Percentiles rank a stretch among this genome's conserved stretches.
Conservation (phyloP, 2,113 vertebrate species). For the Xiphias gladius region DNA sequence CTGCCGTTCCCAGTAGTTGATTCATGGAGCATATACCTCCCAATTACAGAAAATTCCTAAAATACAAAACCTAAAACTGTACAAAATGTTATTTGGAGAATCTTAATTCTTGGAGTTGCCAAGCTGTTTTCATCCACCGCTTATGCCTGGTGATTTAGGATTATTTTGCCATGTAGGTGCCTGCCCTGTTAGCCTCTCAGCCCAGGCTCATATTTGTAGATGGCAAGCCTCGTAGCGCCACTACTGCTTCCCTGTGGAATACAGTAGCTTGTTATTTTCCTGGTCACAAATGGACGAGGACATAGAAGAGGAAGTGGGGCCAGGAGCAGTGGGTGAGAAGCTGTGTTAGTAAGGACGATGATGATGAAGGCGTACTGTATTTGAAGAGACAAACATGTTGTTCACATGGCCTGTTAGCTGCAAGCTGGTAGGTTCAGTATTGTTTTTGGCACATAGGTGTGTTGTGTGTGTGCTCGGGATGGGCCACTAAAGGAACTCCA, state of each 20-base stretch:
- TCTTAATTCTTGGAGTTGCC: conserved; percentile 6
- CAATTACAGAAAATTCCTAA: conserved; percentile 43
- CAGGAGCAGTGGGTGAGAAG: conserved; percentile 3
- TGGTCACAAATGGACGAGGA: conserved; percentile 26
- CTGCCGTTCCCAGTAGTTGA: conserved; percentile 52
- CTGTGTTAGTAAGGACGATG: conserved; percentile 16
- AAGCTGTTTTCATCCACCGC: conserved; percentile 26
- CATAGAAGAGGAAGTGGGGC: conserved; percentile 44
- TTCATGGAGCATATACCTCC: conserved; percentile 48
- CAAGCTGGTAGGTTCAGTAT: conserved; percentile 18
- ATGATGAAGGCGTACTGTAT: conserved; percentile 41
- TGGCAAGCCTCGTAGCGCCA: conserved; percentile 28
- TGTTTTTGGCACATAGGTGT: conserved; percentile 50
- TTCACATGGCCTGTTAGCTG: conserved; percentile 31
- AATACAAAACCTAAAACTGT: background rate
- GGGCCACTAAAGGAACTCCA: conserved; percentile 44
- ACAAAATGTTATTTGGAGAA: conserved; percentile 5
- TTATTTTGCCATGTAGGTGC: conserved; percentile 23
- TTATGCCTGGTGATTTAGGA: conserved; percentile 8
- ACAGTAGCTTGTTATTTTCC: conserved; percentile 70
- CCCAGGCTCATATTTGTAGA: conserved; percentile 59
- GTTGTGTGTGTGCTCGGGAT: conserved; percentile 9
- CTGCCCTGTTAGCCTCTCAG: conserved; percentile 26
- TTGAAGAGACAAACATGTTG: conserved; percentile 50
- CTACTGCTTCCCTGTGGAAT: conserved; percentile 49